Evolutionary conservation across 2,797 vertebrate genomes (phyloP), one percentile per base, ranked within the genome.

Genomic region (Syndactyla subalaris): DNA sequence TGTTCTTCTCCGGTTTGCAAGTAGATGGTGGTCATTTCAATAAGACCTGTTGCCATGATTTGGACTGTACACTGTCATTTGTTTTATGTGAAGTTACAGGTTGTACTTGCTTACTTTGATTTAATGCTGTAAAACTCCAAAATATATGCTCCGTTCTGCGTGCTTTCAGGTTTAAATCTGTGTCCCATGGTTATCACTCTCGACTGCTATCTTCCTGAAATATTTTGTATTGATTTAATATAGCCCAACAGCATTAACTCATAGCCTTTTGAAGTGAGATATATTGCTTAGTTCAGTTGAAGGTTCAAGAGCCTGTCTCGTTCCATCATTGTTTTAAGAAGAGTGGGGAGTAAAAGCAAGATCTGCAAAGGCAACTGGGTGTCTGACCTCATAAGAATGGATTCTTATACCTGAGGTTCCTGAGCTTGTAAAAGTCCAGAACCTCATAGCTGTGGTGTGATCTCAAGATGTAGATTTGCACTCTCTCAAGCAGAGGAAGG

Each of bases 91-190:
- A 87, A 92, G 41, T 57, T 87, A 49, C 45, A 71, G 57, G 24
- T 71, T 61, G 61, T 34, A 34, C 15, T 13, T 46, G n/a, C 73
- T 77, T 27, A 23, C 20, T 66, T 81, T 74, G 41, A 51, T 55
- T 32, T 65, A 82, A 78, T 0, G 1, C 67, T 46, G 54, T 63
- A 74, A 57, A 79, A 79, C 24, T 74, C 45, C 3, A 12, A 62
- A 88, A 58, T 7, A 3, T 9, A 21, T 82, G 29, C 43, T 82
- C 21, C 0, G 0, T 45, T 62, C 54, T 1, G 1, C 1, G 0
- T 4, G 17, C 71, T 77, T 86, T 55, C 20, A 32, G 9, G 21
- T 70, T 85, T 72, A 41, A 82, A 32, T 74, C 49, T 61, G 24
- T 54, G 67, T 77, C 27, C 7, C 6, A 0, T 15, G 36, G 41